Percentiles rank a stretch among this genome's conserved stretches.
Evolutionary conservation across 1,140 invertebrate species (phyloP).

Genomic region (Macrobrachium rosenbergii): DNA sequence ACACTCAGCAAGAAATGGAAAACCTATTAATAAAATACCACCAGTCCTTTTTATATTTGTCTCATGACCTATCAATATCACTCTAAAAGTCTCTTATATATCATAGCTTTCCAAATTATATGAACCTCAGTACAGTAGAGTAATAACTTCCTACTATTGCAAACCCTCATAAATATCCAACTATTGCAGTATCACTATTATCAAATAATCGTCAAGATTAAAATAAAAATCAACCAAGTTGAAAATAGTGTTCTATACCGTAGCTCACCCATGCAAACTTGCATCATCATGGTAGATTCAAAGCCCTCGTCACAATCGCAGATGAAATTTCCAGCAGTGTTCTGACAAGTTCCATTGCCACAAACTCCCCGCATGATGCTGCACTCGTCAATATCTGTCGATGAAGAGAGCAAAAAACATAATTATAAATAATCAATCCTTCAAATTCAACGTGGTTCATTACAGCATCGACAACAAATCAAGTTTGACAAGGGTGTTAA

Average conservation of each 20-base stretch:
- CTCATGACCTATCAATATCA: too few relatives aligned
- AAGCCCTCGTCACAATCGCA: constrained; percentile 86
- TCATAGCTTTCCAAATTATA: too few relatives aligned
- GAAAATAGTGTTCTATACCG: neutral
- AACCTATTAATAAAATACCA: too few relatives aligned
- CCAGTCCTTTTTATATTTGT: too few relatives aligned
- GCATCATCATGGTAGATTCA: constrained; percentile 82
- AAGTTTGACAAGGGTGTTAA: too few relatives aligned
- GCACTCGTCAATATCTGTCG: constrained; percentile 88
- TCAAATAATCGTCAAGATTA: neutral
- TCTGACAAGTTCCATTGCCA: constrained; percentile 85
- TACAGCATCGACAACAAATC: neutral
- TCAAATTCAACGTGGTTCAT: constrained; percentile 28
- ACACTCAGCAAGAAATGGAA: too few relatives aligned
- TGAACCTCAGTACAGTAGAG: too few relatives aligned
- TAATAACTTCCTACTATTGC: too few relatives aligned
- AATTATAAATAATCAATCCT: constrained; percentile 32
- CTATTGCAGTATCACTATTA: too few relatives aligned
- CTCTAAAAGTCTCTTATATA: too few relatives aligned
- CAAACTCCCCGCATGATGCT: constrained; percentile 87
- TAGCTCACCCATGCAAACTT: constrained; percentile 84
- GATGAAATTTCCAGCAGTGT: constrained; percentile 85
- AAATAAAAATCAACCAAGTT: neutral
- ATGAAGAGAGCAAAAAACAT: constrained; percentile 66
- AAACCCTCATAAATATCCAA: too few relatives aligned